Evolutionary conservation across 2,113 vertebrate genomes (phyloP).

Genomic region (Ardeotis arabs): DNA sequence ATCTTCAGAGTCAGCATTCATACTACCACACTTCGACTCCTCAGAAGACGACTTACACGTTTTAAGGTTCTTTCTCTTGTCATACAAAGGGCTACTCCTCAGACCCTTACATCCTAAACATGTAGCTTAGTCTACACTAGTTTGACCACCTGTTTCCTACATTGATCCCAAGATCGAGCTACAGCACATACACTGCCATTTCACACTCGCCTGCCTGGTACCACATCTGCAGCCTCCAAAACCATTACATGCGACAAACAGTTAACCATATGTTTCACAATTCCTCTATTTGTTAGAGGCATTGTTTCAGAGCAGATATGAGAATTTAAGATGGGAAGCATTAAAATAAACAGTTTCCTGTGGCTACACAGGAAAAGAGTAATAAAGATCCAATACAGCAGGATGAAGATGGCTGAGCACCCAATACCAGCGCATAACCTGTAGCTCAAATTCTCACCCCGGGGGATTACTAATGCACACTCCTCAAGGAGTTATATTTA

Average conservation of each 20-base stretch:
- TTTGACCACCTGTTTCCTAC: neutral
- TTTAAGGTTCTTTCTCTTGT: neutral
- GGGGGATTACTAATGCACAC: neutral
- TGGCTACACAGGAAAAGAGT: neutral
- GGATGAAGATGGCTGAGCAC: neutral
- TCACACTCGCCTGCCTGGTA: neutral
- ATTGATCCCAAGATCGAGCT: constrained; percentile 2
- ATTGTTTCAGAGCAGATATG: neutral
- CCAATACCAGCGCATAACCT: neutral
- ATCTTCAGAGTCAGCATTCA: neutral
- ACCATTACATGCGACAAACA: neutral
- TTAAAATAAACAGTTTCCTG: neutral
- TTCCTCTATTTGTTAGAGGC: neutral
- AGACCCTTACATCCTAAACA: neutral
- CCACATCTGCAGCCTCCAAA: neutral
- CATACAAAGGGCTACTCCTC: neutral
- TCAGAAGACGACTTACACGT: neutral
- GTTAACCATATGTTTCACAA: neutral
- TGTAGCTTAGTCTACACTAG: neutral
- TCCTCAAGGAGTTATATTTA: neutral
- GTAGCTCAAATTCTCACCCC: neutral
- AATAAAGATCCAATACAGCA: neutral
- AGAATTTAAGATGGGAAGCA: neutral
- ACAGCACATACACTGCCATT: neutral
- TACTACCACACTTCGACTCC: neutral